A percentile compares a stretch with the other conserved stretches of the same genome.
phyloP scores from a whole-genome alignment of 1,140 invertebrate species.

The Sitobion miscanthi region DNA sequence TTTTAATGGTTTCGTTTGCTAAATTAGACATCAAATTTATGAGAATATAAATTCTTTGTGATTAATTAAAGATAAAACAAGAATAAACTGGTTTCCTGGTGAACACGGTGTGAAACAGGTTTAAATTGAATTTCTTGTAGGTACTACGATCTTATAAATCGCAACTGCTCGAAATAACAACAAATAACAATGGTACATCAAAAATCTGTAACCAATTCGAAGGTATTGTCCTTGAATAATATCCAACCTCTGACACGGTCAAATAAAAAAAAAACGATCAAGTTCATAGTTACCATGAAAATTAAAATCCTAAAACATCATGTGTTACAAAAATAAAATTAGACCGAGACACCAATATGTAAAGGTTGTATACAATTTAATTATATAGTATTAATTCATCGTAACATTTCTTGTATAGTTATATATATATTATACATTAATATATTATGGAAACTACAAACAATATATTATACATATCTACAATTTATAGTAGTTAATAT shows the following conservation, averaged over 20 bases:
- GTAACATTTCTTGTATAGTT: not conserved
- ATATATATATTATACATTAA: no score
- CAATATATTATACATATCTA: no score
- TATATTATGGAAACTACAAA: not conserved
- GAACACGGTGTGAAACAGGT: constrained; percentile 33
- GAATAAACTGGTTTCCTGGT: constrained; percentile 37
- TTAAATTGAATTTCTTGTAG: not conserved
- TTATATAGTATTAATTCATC: not conserved
- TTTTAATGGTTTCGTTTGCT: not conserved
- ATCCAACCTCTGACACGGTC: constrained; percentile 38
- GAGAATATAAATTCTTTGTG: constrained; percentile 8
- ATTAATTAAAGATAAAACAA: not conserved
- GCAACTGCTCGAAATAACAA: not conserved
- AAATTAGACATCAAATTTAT: not conserved
- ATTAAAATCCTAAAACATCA: not conserved
- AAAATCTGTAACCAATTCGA: constrained; percentile 53
- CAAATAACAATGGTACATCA: constrained; percentile 42
- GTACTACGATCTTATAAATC: constrained; percentile 34
- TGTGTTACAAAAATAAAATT: not conserved
- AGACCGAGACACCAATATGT: no score
- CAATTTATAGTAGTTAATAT: no score
- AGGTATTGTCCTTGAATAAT: constrained; percentile 48
- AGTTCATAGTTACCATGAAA: constrained; percentile 26
- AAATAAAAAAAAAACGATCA: constrained; percentile 22
- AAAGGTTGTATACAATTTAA: not conserved